Percentiles rank a stretch among this genome's conserved stretches.
phyloP scores from a whole-genome alignment of 1,140 invertebrate genomes.

The Philotrypesis tridentata region DNA sequence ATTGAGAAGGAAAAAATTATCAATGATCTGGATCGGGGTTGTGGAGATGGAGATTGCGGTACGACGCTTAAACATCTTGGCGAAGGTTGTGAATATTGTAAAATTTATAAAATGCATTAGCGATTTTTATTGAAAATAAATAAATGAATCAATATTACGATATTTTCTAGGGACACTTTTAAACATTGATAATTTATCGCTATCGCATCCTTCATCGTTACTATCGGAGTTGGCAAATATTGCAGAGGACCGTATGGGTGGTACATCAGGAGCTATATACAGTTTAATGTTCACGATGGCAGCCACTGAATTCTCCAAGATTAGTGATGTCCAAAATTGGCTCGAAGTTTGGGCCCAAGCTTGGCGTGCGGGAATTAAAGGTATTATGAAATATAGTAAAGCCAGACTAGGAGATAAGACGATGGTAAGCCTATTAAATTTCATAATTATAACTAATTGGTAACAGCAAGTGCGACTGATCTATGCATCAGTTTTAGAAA shows the following conservation, averaged over 20 bases:
- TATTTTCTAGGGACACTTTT: slow-evolving; percentile 65
- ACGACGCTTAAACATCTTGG: slow-evolving; percentile 81
- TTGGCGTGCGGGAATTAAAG: slow-evolving; percentile 74
- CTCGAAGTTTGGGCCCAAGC: slow-evolving; percentile 71
- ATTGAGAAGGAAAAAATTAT: slow-evolving; percentile 76
- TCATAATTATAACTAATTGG: too few species aligned
- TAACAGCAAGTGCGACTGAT: too few species aligned
- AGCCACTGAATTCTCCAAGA: slow-evolving; percentile 66
- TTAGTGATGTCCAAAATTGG: slow-evolving; percentile 52
- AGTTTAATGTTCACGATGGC: slow-evolving; percentile 82
- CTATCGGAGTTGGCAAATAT: slow-evolving; percentile 76
- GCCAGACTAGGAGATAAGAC: slow-evolving; percentile 85
- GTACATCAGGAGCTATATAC: slow-evolving; percentile 83
- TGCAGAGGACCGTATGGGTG: slow-evolving; percentile 80
- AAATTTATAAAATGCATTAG: too few species aligned
- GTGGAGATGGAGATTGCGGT: slow-evolving; percentile 90
- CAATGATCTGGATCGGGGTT: slow-evolving; percentile 83
- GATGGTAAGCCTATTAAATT: slow-evolving; percentile 75
- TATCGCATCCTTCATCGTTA: slow-evolving; percentile 71
- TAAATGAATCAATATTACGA: background rate
- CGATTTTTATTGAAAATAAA: too few species aligned
- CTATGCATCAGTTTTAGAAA: too few species aligned
- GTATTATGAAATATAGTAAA: slow-evolving; percentile 82
- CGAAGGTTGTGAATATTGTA: slow-evolving; percentile 67
- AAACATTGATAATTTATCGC: slow-evolving; percentile 61